These are phyloP conservation scores for Globicephala melas DNA, from an alignment of 2,113 vertebrate species.

Conservation along the genomic window DNA sequence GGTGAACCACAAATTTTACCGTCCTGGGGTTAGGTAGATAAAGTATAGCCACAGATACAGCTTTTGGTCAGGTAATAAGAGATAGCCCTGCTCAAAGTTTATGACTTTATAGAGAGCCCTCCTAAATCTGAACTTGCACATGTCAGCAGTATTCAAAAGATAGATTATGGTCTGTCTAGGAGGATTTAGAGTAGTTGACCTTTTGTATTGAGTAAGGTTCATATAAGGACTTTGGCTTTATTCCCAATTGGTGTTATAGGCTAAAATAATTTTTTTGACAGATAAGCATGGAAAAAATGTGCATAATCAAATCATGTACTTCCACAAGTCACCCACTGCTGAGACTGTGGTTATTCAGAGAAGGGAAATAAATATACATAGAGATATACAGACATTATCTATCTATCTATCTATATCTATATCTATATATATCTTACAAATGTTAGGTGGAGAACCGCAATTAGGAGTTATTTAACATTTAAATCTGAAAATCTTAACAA, in stretches of 20 bases:
- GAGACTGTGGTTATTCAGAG: neutral
- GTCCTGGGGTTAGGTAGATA: neutral
- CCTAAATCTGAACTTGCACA: neutral
- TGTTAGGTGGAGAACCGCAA: neutral
- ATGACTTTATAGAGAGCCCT: neutral
- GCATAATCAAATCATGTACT: neutral
- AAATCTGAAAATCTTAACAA: neutral
- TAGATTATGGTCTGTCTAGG: neutral
- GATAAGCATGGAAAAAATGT: neutral
- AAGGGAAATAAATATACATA: neutral
- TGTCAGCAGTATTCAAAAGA: neutral
- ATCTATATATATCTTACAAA: neutral
- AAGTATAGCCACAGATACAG: neutral
- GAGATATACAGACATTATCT: neutral
- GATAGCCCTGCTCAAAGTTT: neutral
- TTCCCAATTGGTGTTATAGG: neutral
- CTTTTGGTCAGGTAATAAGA: neutral
- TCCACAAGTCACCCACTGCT: neutral
- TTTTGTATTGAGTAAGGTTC: neutral
- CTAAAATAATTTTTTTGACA: neutral
- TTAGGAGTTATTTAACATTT: neutral
- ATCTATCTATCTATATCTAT: neutral
- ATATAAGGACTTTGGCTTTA: neutral
- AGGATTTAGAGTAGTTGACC: neutral
- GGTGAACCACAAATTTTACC: neutral